A percentile compares a stretch with the other conserved stretches of the same genome.
These are phyloP conservation scores for Meandrina meandrites DNA, from an alignment of 92 coral and sea anemone species.

Conservation along the genomic window DNA sequence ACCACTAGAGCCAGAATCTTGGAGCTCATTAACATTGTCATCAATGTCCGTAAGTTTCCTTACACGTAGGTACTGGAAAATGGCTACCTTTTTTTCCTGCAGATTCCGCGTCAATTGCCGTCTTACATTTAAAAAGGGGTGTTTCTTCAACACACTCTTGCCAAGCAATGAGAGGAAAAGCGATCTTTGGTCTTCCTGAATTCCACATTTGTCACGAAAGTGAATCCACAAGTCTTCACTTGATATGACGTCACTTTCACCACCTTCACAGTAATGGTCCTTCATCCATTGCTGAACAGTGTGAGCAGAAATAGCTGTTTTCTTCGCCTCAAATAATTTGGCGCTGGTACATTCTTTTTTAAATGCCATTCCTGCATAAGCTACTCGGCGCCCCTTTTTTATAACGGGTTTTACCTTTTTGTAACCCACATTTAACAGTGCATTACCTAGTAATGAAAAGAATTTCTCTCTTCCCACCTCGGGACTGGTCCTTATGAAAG, in stretches of 20 bases:
- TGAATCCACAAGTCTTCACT: slow-evolving; percentile 11
- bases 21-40: no score
- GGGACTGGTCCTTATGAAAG: neutral
- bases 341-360: no score
- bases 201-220: neutral
- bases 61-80: slow-evolving; percentile 3
- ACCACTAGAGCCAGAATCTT: no score
- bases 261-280: neutral
- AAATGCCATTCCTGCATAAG: neutral
- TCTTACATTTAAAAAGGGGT: neutral
- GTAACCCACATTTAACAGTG: slow-evolving; percentile 1
- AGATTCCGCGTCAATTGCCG: neutral
- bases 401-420: neutral
- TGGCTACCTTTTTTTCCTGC: neutral
- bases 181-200: neutral
- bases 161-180: neutral
- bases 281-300: slow-evolving; percentile 18
- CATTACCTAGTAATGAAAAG: neutral
- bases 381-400: neutral
- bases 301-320: neutral
- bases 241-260: neutral
- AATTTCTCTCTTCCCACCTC: neutral
- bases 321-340: no score
- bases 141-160: neutral
- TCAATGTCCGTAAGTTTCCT: no score